Evolutionary conservation across 64 coral and sea anemone species (phyloP).

Genomic region (Trachythela sp.): DNA sequence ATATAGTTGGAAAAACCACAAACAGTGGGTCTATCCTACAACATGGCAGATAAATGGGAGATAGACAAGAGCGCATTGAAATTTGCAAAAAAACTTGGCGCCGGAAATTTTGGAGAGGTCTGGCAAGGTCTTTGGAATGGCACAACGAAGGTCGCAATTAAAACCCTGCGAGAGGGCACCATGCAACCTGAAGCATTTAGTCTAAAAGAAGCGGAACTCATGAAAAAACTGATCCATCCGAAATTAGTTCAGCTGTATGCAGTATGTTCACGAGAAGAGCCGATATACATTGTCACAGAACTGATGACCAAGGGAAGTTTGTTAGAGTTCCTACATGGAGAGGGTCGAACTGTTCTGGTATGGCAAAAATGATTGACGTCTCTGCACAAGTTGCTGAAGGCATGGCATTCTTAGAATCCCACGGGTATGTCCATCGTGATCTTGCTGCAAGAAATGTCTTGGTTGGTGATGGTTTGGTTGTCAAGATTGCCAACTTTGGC

Average conservation of each 20-base stretch:
- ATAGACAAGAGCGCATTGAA: slow-evolving; percentile 56
- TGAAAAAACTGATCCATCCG: slow-evolving; percentile 92
- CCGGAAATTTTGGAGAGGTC: slow-evolving; percentile 94
- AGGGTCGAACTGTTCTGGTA: slow-evolving; percentile 42
- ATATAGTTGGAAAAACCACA: slow-evolving; percentile 71
- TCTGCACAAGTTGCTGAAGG: slow-evolving; percentile 78
- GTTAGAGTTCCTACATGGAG: slow-evolving; percentile 75
- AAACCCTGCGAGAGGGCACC: slow-evolving; percentile 82
- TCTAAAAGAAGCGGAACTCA: slow-evolving; percentile 84
- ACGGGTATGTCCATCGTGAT: slow-evolving; percentile 94
- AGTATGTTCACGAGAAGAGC: slow-evolving; percentile 87
- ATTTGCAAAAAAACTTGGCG: slow-evolving; percentile 64
- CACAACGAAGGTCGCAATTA: slow-evolving; percentile 77
- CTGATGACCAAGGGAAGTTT: slow-evolving; percentile 93
- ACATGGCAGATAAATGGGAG: slow-evolving; percentile 90
- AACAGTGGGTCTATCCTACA: slow-evolving; percentile 87
- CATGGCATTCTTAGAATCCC: slow-evolving; percentile 89
- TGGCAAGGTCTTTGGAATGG: slow-evolving; percentile 94
- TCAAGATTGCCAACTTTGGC: slow-evolving; percentile 98
- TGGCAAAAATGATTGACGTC: slow-evolving; percentile 69
- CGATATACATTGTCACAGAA: slow-evolving; percentile 99
- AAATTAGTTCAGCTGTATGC: slow-evolving; percentile 98
- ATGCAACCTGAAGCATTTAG: slow-evolving; percentile 94
- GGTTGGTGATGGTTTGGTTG: slow-evolving; percentile 69
- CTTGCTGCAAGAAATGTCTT: slow-evolving; percentile 95